Evolutionary conservation across 37 sponge, comb jelly and placozoan genomes (phyloP).

Genomic region (Geodia barretti): DNA sequence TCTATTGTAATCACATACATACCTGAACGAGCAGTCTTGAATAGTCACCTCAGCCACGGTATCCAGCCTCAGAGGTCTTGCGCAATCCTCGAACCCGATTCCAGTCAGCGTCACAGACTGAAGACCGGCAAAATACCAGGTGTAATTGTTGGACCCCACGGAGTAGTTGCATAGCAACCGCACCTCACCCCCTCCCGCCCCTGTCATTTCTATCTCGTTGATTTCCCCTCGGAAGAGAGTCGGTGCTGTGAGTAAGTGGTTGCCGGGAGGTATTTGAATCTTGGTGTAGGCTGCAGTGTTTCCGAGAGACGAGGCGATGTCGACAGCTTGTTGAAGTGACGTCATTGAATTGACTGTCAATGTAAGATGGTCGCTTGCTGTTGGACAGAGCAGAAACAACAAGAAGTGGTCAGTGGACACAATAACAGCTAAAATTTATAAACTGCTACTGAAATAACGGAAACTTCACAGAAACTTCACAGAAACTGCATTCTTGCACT

Average conservation of each 20-base stretch:
- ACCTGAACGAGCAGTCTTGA: slow-evolving; percentile 37
- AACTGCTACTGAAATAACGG: too few relatives aligned
- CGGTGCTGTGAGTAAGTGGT: not conserved
- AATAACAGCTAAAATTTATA: too few relatives aligned
- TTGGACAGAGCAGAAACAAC: too few relatives aligned
- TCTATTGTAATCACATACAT: too few relatives aligned
- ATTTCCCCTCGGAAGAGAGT: not conserved
- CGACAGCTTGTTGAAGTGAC: not conserved
- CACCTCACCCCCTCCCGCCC: not conserved
- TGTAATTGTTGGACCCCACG: slow-evolving; percentile 13
- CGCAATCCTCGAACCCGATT: slow-evolving; percentile 22
- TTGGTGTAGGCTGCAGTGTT: not conserved
- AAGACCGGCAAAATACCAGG: slow-evolving; percentile 18
- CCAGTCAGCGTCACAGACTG: not conserved
- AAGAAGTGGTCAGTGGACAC: too few relatives aligned
- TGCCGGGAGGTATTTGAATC: not conserved
- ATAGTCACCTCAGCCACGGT: slow-evolving; percentile 11
- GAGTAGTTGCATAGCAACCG: not conserved
- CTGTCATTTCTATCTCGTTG: too few relatives aligned
- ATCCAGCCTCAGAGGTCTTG: slow-evolving; percentile 33
- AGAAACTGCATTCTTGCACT: too few relatives aligned
- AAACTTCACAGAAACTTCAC: too few relatives aligned
- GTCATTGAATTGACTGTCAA: not conserved
- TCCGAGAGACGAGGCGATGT: not conserved
- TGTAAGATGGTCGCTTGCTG: too few relatives aligned